Evolutionary conservation across 2,797 vertebrate species (phyloP).

Genomic region (Helarctos malayanus): DNA sequence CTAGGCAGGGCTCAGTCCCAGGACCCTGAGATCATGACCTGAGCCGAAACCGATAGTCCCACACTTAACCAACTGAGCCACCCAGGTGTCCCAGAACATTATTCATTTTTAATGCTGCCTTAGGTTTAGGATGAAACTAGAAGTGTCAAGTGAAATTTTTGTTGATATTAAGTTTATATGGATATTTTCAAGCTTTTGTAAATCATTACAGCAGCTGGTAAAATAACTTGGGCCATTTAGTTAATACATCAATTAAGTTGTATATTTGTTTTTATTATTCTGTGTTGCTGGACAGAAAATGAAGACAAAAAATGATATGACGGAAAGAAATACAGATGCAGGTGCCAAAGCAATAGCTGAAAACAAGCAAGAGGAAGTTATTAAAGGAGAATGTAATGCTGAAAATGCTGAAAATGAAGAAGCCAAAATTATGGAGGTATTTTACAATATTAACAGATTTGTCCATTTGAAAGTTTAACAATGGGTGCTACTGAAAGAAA

Average conservation of each 20-base stretch:
- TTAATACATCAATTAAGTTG: slow-evolving; percentile 6
- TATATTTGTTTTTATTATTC: slow-evolving; percentile 42
- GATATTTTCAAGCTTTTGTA: slow-evolving; percentile 33
- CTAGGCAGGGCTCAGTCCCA: neutral
- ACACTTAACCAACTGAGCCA: neutral
- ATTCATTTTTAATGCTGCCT: slow-evolving; percentile 48
- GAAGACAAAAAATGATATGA: slow-evolving; percentile 94
- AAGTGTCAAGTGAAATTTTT: neutral
- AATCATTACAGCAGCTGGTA: slow-evolving; percentile 46
- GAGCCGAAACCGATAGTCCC: neutral
- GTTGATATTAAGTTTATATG: neutral
- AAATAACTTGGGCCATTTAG: slow-evolving; percentile 3
- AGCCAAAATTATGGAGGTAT: slow-evolving; percentile 95
- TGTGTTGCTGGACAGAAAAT: slow-evolving; percentile 92
- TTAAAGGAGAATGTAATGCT: slow-evolving; percentile 95
- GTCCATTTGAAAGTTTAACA: slow-evolving; percentile 47
- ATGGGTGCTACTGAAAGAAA: neutral
- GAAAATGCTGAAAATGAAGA: slow-evolving; percentile 98
- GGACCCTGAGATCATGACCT: neutral
- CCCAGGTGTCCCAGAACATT: neutral
- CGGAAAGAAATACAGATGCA: slow-evolving; percentile 95
- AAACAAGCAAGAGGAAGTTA: slow-evolving; percentile 89
- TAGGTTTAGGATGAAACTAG: slow-evolving; percentile 15
- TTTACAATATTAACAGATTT: slow-evolving; percentile 29
- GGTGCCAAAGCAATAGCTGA: slow-evolving; percentile 94